Percentiles rank a stretch among this genome's conserved stretches.
phyloP scores from a whole-genome alignment of 2,888 invertebrate species.

The Geotrupes spiniger region DNA sequence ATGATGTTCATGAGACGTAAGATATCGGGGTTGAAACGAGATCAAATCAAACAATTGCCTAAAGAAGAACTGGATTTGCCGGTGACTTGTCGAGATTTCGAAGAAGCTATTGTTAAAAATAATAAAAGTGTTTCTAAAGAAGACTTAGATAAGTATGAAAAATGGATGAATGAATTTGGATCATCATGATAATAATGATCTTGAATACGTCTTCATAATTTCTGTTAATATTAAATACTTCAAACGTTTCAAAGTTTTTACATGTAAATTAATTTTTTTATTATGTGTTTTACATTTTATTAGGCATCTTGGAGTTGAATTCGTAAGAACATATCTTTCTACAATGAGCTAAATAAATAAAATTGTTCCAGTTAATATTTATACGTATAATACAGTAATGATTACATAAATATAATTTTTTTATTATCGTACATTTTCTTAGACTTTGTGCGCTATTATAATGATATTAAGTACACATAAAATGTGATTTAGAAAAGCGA shows the following conservation, averaged over 20 bases:
- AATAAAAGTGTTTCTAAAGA: conserved; percentile 94
- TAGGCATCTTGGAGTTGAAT: too few relatives aligned
- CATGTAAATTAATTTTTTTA: conserved; percentile 1
- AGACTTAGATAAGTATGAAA: conserved; percentile 92
- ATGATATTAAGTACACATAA: too few relatives aligned
- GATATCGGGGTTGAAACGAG: conserved; percentile 89
- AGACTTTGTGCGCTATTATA: too few relatives aligned
- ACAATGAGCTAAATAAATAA: too few relatives aligned
- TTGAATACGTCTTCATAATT: too few relatives aligned
- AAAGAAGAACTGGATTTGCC: conserved; percentile 95
- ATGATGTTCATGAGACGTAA: conserved; percentile 99
- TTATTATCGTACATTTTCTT: too few relatives aligned
- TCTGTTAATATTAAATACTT: conserved; percentile 3
- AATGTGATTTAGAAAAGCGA: too few relatives aligned
- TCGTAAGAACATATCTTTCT: too few relatives aligned
- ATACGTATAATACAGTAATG: too few relatives aligned
- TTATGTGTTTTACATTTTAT: too few relatives aligned
- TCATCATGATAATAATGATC: conserved; percentile 76
- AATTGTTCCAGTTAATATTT: too few relatives aligned
- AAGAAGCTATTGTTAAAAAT: conserved; percentile 89
- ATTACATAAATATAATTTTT: too few relatives aligned
- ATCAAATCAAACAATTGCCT: conserved; percentile 90
- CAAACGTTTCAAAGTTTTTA: neutral
- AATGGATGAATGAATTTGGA: conserved; percentile 98
- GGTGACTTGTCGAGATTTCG: conserved; percentile 88